Evolutionary conservation across 2,888 invertebrate genomes (phyloP).

Genomic region (Kryphioiulus occultus): DNA sequence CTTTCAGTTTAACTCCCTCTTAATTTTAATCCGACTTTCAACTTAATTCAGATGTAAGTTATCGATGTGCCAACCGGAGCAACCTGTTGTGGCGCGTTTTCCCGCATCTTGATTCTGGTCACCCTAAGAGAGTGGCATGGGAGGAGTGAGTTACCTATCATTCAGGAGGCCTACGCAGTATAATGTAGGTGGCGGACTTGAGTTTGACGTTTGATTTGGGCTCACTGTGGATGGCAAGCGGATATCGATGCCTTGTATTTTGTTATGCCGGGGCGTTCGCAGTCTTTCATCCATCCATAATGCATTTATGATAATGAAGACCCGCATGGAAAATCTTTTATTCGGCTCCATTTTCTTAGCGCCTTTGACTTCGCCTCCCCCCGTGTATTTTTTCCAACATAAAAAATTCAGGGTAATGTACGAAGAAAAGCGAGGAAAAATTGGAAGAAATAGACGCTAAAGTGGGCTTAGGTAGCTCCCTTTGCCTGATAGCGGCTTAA

Average conservation of each 20-base stretch:
- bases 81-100: too few species aligned
- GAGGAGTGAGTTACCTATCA: not conserved
- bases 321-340: slow-evolving; percentile 29
- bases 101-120: not conserved
- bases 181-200: not conserved
- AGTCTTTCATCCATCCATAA: slow-evolving; percentile 44
- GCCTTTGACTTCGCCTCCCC: slow-evolving; percentile 37
- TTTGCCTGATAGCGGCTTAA: slow-evolving; percentile 44
- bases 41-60: too few species aligned
- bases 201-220: slow-evolving; percentile 34
- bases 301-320: slow-evolving; percentile 45
- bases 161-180: too few species aligned
- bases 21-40: too few species aligned
- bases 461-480: slow-evolving; percentile 41
- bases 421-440: slow-evolving; percentile 27
- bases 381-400: not conserved
- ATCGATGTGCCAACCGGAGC: too few species aligned
- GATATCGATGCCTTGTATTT: slow-evolving; percentile 25
- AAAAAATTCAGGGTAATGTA: slow-evolving; percentile 46
- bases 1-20: too few species aligned
- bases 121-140: not conserved
- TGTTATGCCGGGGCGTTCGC: slow-evolving; percentile 35
- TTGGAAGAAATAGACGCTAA: slow-evolving; percentile 25
- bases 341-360: slow-evolving; percentile 42
- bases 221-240: not conserved